These are phyloP conservation scores for Pocota personata DNA, from an alignment of 2,888 invertebrate species.

Conservation along the genomic window DNA sequence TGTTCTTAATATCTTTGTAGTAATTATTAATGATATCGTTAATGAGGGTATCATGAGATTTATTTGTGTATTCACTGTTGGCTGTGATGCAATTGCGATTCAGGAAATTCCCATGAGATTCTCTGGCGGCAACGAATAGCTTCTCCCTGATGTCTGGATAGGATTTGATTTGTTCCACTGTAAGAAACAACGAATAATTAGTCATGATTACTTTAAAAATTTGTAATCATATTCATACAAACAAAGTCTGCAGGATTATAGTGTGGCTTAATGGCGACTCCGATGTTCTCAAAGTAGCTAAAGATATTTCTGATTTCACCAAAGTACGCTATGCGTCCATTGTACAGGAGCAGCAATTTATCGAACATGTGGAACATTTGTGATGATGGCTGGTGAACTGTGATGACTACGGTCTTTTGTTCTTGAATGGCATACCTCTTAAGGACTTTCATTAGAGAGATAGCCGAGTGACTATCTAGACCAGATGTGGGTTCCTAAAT, in stretches of 20 bases:
- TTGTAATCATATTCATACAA: conserved; percentile 83
- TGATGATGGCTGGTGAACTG: conserved; percentile 92
- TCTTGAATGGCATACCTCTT: conserved; percentile 89
- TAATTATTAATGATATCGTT: conserved; percentile 79
- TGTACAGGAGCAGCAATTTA: conserved; percentile 87
- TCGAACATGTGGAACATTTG: conserved; percentile 93
- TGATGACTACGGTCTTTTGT: conserved; percentile 90
- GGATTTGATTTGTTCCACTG: conserved; percentile 91
- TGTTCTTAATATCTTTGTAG: conserved; percentile 77
- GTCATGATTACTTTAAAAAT: not conserved
- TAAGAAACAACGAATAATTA: conserved; percentile 75
- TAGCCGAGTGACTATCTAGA: conserved; percentile 91
- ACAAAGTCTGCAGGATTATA: conserved; percentile 94
- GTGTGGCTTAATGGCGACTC: conserved; percentile 88
- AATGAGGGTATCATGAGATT: conserved; percentile 78
- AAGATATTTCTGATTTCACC: conserved; percentile 89
- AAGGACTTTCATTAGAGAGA: conserved; percentile 88
- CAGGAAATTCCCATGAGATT: conserved; percentile 84
- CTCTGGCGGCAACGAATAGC: conserved; percentile 87
- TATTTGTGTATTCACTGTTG: conserved; percentile 77
- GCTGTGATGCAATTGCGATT: conserved; percentile 79
- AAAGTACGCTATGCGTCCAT: conserved; percentile 90
- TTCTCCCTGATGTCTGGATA: conserved; percentile 87
- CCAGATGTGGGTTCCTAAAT: conserved; percentile 92
- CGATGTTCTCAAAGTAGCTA: conserved; percentile 88